Base-by-base conservation (phyloP, 1,140 invertebrate species). In the Aradophagus sp. region DNA sequence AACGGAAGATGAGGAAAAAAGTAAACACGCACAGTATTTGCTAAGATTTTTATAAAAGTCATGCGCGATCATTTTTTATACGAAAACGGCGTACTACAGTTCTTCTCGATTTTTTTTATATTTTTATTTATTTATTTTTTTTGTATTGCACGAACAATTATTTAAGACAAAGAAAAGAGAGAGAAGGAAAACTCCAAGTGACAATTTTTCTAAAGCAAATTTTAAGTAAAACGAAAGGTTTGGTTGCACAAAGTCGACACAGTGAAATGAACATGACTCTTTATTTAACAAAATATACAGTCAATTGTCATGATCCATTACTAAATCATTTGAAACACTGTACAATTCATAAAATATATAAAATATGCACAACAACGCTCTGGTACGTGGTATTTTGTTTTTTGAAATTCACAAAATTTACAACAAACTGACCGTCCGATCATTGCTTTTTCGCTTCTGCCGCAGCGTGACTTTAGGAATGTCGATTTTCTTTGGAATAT, bases 311-410 rank as follows among this genome's bases (percentile, higher is more conserved):
- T 32, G 42, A 35, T 56, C 23, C 31, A 52, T 50, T 70, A 42
- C 48, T 69, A 70, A 63, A 70, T 58, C 45, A 63, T 63, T 70
- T 59, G 5, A 70, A 70, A 70, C 52, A 63, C 67, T 70, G 55
- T 72, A 72, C 61, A 72, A 66, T 73, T 62, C 62, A 61, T 72
- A 55, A 65, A 61, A 61, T 66, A 72, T 61, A 65, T 61, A 65
- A 59, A 72, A 72, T 65, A 72, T 65, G 48, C 55, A 71, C 62
- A 58, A 59, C 42, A 65, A 72, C 38, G 41, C 38, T 72, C 42
- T 66, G 47, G 55, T 61, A 65, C 48, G 11, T 72, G 26, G 17
- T 66, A 55, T 58, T 59, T 27, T 65, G 42, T 66, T 61, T 58
- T 59, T 27, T 65, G 42, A 48, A 71, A 38, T 53, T 58, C 39